Base-by-base conservation (phyloP, 2,797 vertebrate genomes). In the Arrhamphus sclerolepis region DNA sequence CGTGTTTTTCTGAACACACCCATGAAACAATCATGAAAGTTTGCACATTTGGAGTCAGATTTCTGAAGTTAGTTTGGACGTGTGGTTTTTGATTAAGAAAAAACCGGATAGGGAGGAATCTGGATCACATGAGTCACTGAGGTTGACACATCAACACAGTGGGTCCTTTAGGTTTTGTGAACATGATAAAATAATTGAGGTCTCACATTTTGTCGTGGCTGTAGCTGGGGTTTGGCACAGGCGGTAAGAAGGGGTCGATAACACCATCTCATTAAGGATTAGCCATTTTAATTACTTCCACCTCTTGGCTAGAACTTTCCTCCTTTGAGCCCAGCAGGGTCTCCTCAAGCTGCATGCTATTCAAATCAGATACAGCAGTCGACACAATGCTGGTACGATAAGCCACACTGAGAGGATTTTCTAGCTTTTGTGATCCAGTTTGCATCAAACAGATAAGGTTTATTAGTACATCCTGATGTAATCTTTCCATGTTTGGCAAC, bases 251-350 rank as follows among this genome's bases (percentile, higher is more conserved):
- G 70, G 69, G 65, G 73, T 89, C 89, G 62, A 75, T 78, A 75
- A 70, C 24, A 54, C 62, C 64, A 56, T 87, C 81, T 87, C 82
- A 60, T 72, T 46, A 61, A 82, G 88, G 91, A 92, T 91, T 89
- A 91, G 74, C 70, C 83, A 62, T 86, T 92, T 91, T 92, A 92
- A 93, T 90, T 91, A 92, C 86, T 88, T 91, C 86, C 86, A 80
- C 86, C 84, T 89, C 86, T 71, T 70, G 46, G 78, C 77, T 85
- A 84, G 87, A 75, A 62, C 91, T 86, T 81, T 90, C 85, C 90
- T n/a, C 86, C 83, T 85, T 81, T 24, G 58, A 74, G 79, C 79
- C 50, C 54, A 76, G 66, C 83, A 72, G 76, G 72, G 75, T 66
- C 86, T 90, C 86, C 86, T 90, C 80, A 13, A 90, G 68, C 88